phyloP scores from a whole-genome alignment of 2,888 invertebrate genomes.

The Hemistola chrysoprasaria region DNA sequence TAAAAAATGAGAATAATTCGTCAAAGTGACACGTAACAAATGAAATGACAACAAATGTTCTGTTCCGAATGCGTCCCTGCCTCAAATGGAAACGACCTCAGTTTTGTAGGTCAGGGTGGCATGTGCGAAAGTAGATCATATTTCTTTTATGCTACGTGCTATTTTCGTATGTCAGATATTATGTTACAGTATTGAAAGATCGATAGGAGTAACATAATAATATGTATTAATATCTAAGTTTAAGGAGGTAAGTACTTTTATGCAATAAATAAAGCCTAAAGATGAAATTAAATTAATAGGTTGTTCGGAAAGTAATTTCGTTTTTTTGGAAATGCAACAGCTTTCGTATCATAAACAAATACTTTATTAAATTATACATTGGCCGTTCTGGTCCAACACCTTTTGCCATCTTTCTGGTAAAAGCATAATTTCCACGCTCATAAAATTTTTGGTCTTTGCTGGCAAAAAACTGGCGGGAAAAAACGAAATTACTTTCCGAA shows the following conservation, averaged over 20 bases:
- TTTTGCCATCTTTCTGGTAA: too few relatives aligned
- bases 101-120: conserved; percentile 58
- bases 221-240: conserved; percentile 5
- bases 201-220: conserved; percentile 41
- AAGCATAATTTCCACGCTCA: too few relatives aligned
- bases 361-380: too few relatives aligned
- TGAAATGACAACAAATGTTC: conserved; percentile 38
- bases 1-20: background rate
- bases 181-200: conserved; percentile 45
- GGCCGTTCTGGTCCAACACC: too few relatives aligned
- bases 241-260: conserved; percentile 19
- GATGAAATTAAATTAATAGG: too few relatives aligned
- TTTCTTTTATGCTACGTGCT: conserved; percentile 38
- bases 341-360: too few relatives aligned
- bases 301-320: too few relatives aligned
- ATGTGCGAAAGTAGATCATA: conserved; percentile 48
- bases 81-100: conserved; percentile 59
- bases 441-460: too few relatives aligned
- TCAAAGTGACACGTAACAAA: conserved; percentile 5
- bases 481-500: too few relatives aligned
- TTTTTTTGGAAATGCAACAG: too few relatives aligned
- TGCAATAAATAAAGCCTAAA: too few relatives aligned
- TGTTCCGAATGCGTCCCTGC: conserved; percentile 48
- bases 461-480: too few relatives aligned
- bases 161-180: conserved; percentile 41